Percentiles rank a stretch among this genome's conserved stretches.
phyloP scores from a whole-genome alignment of 2,888 invertebrate species.

The Corbicula japonica region DNA sequence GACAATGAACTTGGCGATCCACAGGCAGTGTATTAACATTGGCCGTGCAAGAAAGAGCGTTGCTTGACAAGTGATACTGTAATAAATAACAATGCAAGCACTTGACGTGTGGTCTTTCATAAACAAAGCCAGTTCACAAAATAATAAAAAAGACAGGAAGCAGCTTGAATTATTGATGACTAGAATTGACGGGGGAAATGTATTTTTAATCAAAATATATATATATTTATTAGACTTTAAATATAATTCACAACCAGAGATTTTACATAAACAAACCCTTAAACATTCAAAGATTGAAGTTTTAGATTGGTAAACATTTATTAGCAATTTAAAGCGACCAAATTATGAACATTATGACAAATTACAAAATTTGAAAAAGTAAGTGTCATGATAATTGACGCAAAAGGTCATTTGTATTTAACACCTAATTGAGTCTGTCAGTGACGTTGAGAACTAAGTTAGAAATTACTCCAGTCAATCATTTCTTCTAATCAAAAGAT shows the following conservation, averaged over 20 bases:
- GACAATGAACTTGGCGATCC: constrained; percentile 34
- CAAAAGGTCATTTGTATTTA: constrained; percentile 45
- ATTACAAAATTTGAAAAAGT: constrained; percentile 46
- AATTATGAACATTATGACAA: constrained; percentile 6
- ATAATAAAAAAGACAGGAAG: constrained; percentile 24
- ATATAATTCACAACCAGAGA: too few species aligned
- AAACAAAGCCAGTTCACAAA: too few species aligned
- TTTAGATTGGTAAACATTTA: too few species aligned
- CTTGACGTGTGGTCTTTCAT: too few species aligned
- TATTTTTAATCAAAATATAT: too few species aligned
- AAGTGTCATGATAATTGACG: constrained; percentile 41
- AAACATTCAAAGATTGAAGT: too few species aligned
- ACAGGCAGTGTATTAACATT: constrained; percentile 45
- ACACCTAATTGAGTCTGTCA: constrained; percentile 31
- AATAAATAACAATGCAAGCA: constrained; percentile 43
- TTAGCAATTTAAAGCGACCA: too few species aligned
- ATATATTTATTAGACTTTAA: too few species aligned
- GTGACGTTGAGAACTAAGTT: constrained; percentile 2
- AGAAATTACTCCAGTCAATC: too few species aligned
- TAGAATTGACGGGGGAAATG: not conserved
- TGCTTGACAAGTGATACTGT: constrained; percentile 39
- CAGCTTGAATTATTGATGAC: constrained; percentile 25
- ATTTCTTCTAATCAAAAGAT: too few species aligned
- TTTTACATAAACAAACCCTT: too few species aligned
- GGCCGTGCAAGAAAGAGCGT: constrained; percentile 26